Conservation (phyloP, 2,888 invertebrate genomes). For the Priocnemis perturbator region DNA sequence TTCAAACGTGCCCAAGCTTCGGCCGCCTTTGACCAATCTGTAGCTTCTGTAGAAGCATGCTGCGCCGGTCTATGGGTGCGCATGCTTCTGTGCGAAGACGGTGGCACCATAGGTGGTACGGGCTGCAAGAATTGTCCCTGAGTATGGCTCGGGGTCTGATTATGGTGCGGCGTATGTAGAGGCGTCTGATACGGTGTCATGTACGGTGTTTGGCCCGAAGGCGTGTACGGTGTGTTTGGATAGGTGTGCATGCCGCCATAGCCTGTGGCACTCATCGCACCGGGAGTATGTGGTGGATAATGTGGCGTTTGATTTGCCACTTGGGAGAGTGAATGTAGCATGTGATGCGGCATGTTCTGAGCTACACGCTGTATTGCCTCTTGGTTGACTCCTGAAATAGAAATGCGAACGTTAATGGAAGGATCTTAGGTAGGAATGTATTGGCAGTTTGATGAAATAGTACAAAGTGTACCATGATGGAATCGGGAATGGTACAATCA, state of each 20-base stretch:
- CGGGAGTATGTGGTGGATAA: slow-evolving; percentile 85
- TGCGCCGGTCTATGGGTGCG: slow-evolving; percentile 35
- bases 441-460: too few species aligned
- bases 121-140: slow-evolving; percentile 74
- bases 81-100: slow-evolving; percentile 27
- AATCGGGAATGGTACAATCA: too few species aligned
- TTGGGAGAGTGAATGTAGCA: slow-evolving; percentile 84
- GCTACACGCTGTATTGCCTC: slow-evolving; percentile 85
- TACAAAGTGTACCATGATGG: too few species aligned
- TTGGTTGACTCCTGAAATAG: slow-evolving; percentile 77
- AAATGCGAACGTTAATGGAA: too few species aligned
- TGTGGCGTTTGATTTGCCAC: slow-evolving; percentile 79
- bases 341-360: slow-evolving; percentile 82
- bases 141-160: slow-evolving; percentile 76
- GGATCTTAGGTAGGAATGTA: too few species aligned
- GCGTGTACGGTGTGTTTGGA: slow-evolving; percentile 92
- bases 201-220: slow-evolving; percentile 94
- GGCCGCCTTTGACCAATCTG: slow-evolving; percentile 93
- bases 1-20: slow-evolving; percentile 86
- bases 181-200: slow-evolving; percentile 93
- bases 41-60: slow-evolving; percentile 76
- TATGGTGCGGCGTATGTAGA: slow-evolving; percentile 77
- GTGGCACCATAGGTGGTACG: slow-evolving; percentile 60
- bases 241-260: slow-evolving; percentile 80
- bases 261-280: slow-evolving; percentile 76